Evolutionary conservation across 2,888 invertebrate genomes (phyloP), one percentile per base, ranked within the genome.

Genomic region (Pegoplata infirma): DNA sequence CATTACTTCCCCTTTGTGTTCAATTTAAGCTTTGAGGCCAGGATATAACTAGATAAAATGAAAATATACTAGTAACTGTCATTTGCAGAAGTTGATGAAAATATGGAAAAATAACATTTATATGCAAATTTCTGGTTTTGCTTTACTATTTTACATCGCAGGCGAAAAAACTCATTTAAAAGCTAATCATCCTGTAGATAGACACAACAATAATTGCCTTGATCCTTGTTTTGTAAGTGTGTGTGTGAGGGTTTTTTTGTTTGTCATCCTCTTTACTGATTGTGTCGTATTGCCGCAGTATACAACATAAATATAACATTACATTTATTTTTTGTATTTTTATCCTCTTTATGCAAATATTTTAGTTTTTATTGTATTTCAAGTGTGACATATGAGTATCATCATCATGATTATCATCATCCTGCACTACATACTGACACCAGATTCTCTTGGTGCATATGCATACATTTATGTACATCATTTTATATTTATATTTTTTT

Each of bases 321-420:
- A 28, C 17, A 14, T 36, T 73, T 44, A 28, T 66, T 59, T n/a
- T 36, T 17, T 56, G 25, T 36, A 51, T n/a, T 32, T 17, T 47
- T 47, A 36, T 55, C 47, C 75, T 68, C 55, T 10, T 14, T 58
- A 66, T 59, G 44, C 2, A 46, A 59, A 67, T 53, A 12, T n/a
- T 49, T 40, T 36, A 36, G 61, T 61, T 59, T 6, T 14, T 51
- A 74, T 69, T 74, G 44, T 64, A 61, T 66, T 66, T 71, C 66
- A 66, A 79, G 75, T 79, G 61, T 75, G 78, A 78, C 78, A 78
- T 55, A 78, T 74, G 66, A 78, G 68, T 64, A 64, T 71, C 66
- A 69, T 71, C 66, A 69, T 47, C 74, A 74, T 59, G 25, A 51
- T 59, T 69, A 17, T 63, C 49, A 71, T 69, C 74, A 58, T 68